phyloP scores from a whole-genome alignment of 64 coral and sea anemone genomes.

The Montipora cactus region DNA sequence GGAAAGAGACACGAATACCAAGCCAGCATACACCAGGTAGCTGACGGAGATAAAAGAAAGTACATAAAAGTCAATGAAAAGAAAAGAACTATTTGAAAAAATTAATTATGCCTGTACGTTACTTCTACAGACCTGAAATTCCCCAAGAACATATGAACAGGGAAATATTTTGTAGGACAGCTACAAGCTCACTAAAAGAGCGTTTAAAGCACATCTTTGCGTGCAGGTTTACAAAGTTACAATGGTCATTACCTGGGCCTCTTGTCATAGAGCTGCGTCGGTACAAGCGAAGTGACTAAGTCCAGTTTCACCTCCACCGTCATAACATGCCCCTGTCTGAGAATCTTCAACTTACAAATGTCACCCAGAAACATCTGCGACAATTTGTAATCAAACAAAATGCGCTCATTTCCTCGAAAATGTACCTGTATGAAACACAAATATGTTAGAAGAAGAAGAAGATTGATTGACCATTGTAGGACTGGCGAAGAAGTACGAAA shows the following conservation, averaged over 20 bases:
- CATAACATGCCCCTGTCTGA: constrained; percentile 82
- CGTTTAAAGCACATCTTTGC: too few species aligned
- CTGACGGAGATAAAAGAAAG: constrained; percentile 23
- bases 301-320: constrained; percentile 80
- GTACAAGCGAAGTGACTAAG: constrained; percentile 81
- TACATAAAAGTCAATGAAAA: neutral
- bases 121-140: too few species aligned
- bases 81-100: too few species aligned
- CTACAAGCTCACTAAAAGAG: too few species aligned
- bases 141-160: too few species aligned
- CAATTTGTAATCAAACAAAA: constrained; percentile 87
- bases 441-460: too few species aligned
- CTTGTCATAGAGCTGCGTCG: constrained; percentile 92
- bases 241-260: constrained; percentile 71
- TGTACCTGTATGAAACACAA: constrained; percentile 66
- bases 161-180: too few species aligned
- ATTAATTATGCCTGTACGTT: too few species aligned
- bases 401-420: constrained; percentile 94
- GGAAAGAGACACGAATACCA: constrained; percentile 93
- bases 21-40: constrained; percentile 86
- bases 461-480: neutral
- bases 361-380: constrained; percentile 89
- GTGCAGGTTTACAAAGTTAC: neutral
- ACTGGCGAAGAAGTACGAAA: neutral
- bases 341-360: constrained; percentile 66